Conservation (phyloP, 2,888 invertebrate species). For the Copidosoma aretas region DNA sequence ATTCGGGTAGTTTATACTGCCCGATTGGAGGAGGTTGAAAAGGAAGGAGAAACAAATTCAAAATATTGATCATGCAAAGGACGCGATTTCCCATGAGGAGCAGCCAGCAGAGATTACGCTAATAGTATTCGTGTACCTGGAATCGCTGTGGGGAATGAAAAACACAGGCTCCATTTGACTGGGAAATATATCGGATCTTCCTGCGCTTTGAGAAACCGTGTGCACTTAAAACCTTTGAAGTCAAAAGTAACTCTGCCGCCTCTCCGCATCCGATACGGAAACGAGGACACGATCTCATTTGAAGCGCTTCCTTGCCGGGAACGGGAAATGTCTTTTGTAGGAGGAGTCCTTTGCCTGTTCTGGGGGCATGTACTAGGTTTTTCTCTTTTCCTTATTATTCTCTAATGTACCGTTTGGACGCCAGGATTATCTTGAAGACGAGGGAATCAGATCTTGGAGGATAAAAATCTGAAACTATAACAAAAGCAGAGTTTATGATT, state of each 20-base stretch:
- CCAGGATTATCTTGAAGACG: not conserved
- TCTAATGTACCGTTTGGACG: not conserved
- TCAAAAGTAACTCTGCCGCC: slow-evolving; percentile 10
- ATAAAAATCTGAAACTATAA: not conserved
- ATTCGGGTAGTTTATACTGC: no score
- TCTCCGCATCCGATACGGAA: not conserved
- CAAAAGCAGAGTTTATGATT: no score
- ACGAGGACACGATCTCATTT: slow-evolving; percentile 10
- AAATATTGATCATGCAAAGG: no score
- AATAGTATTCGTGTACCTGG: no score
- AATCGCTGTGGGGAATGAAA: not conserved
- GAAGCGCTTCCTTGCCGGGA: not conserved
- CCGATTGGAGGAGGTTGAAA: no score
- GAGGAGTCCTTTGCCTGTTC: slow-evolving; percentile 3
- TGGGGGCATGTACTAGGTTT: not conserved
- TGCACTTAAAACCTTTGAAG: slow-evolving; percentile 8
- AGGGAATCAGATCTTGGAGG: not conserved
- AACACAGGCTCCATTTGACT: slow-evolving; percentile 3
- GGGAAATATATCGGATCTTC: slow-evolving; percentile 17
- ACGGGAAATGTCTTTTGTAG: slow-evolving; percentile 6
- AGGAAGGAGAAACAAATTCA: no score
- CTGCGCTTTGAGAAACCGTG: not conserved
- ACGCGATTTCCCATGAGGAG: no score
- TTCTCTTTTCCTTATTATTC: not conserved
- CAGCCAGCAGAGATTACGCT: no score